Percentiles rank a stretch among this genome's conserved stretches.
These are phyloP conservation scores for Mus spretus DNA, from an alignment of 2,797 vertebrate species.

Conservation along the genomic window DNA sequence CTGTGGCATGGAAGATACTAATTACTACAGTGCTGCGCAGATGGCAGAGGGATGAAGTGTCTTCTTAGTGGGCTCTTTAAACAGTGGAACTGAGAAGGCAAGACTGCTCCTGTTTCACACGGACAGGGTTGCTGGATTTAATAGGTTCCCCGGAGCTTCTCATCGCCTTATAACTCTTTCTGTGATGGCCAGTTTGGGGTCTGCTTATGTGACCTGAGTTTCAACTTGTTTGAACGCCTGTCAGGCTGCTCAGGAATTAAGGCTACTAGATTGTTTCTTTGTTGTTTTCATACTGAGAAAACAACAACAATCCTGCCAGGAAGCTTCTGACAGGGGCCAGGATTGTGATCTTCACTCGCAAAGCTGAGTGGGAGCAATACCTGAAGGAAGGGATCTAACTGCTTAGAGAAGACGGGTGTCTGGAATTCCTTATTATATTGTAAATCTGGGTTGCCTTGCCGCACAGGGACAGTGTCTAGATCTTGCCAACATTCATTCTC, in stretches of 20 bases:
- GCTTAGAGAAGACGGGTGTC: slow-evolving; percentile 53
- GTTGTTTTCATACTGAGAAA: slow-evolving; percentile 68
- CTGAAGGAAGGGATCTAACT: slow-evolving; percentile 44
- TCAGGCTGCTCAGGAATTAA: slow-evolving; percentile 49
- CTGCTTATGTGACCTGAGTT: slow-evolving; percentile 72
- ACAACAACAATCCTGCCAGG: slow-evolving; percentile 19
- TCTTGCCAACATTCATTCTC: slow-evolving; percentile 61
- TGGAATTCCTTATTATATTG: slow-evolving; percentile 50
- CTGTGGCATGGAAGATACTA: slow-evolving; percentile 3
- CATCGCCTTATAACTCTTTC: slow-evolving; percentile 76
- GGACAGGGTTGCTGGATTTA: slow-evolving; percentile 69
- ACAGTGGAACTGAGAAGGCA: slow-evolving; percentile 44
- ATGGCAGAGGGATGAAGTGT: slow-evolving; percentile 4
- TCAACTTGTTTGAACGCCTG: slow-evolving; percentile 61
- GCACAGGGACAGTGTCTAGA: slow-evolving; percentile 32
- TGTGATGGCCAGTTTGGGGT: slow-evolving; percentile 73
- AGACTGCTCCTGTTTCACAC: slow-evolving; percentile 60
- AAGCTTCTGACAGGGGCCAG: neutral
- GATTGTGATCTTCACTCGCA: slow-evolving; percentile 36
- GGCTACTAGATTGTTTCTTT: slow-evolving; percentile 20
- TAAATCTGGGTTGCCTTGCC: slow-evolving; percentile 72
- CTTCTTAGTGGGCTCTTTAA: slow-evolving; percentile 66
- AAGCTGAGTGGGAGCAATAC: slow-evolving; percentile 55
- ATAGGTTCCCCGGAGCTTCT: slow-evolving; percentile 75
- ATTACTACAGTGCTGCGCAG: slow-evolving; percentile 1